phyloP scores from a whole-genome alignment of 2,797 vertebrate species.

The Sebastes matsubarae region DNA sequence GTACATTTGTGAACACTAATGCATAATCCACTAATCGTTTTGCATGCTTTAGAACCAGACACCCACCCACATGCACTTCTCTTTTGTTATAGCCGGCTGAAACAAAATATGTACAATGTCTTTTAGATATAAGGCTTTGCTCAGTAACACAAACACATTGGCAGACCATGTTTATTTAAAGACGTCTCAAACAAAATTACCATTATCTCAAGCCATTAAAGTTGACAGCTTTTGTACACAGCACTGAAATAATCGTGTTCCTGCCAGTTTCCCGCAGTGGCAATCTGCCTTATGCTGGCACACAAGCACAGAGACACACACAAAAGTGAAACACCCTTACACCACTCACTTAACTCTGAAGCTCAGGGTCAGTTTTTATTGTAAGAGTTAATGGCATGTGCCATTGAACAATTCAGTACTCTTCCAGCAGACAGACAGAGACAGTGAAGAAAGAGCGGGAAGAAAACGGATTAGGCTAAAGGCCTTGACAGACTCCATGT shows the following conservation, averaged over 20 bases:
- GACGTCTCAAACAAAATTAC: not conserved
- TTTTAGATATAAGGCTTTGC: not conserved
- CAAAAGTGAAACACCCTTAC: not conserved
- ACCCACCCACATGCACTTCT: not conserved
- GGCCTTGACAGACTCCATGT: slow-evolving; percentile 33
- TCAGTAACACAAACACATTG: not conserved
- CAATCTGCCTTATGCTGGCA: not conserved
- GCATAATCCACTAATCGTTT: not conserved
- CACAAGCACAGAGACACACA: not conserved
- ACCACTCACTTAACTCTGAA: slow-evolving; percentile 1
- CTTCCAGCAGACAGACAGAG: slow-evolving; percentile 1
- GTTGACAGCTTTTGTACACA: not conserved
- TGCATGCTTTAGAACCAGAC: not conserved
- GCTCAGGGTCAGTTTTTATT: slow-evolving; percentile 25
- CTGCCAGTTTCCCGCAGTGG: slow-evolving; percentile 5
- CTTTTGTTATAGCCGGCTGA: not conserved
- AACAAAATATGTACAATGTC: not conserved
- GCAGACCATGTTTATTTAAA: not conserved
- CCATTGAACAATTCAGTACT: slow-evolving; percentile 12
- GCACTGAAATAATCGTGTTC: not conserved
- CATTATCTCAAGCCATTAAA: not conserved
- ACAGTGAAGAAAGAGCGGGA: not conserved
- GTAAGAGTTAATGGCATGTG: slow-evolving; percentile 15
- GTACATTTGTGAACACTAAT: slow-evolving; percentile 5
- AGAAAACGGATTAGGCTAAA: slow-evolving; percentile 15